A percentile compares a stretch with the other conserved stretches of the same genome.
phyloP scores from a whole-genome alignment of 2,797 vertebrate species.

The Halcyon chelicuti region DNA sequence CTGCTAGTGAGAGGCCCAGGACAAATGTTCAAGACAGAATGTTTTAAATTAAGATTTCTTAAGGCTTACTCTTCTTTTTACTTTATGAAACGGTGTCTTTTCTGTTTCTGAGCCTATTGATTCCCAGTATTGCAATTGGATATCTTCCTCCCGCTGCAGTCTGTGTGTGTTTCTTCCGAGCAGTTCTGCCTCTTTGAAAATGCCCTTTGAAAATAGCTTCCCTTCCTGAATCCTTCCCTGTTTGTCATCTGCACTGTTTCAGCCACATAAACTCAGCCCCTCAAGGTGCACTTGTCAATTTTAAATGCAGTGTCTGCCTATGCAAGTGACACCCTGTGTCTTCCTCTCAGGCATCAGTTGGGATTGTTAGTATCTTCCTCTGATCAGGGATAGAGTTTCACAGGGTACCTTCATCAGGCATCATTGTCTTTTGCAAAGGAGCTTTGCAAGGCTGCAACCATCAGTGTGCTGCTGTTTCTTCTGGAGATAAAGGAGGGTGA shows the following conservation, averaged over 20 bases:
- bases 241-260: neutral
- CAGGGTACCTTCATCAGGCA: neutral
- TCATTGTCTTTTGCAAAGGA: neutral
- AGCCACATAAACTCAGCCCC: neutral
- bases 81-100: neutral
- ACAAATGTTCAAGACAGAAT: neutral
- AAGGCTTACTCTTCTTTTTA: neutral
- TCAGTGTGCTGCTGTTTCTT: neutral
- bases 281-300: neutral
- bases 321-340: neutral
- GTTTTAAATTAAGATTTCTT: neutral
- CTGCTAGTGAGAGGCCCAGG: neutral
- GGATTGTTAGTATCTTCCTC: neutral
- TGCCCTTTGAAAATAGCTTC: neutral
- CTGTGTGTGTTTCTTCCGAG: accelerated
- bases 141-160: neutral
- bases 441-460: neutral
- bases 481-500: neutral
- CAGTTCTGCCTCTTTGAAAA: neutral
- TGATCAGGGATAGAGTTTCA: neutral
- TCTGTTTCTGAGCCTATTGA: neutral
- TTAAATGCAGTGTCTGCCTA: neutral
- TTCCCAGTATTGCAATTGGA: neutral
- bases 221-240: neutral
- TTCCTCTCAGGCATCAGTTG: neutral